Evolutionary conservation across 2,888 invertebrate genomes (phyloP).

Genomic region (Phyto melanocephala): DNA sequence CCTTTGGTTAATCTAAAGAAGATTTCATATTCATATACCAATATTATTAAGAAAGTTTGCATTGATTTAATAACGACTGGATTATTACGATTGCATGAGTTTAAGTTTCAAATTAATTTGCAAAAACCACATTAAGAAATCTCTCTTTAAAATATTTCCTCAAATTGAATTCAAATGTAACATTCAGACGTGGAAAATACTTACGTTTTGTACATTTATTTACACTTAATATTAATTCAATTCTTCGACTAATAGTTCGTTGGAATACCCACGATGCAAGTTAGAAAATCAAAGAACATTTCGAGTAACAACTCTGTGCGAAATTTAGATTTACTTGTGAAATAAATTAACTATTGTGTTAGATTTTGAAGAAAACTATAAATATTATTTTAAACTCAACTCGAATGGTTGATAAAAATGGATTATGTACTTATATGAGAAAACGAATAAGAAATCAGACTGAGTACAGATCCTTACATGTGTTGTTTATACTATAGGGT

Average conservation of each 20-base stretch:
- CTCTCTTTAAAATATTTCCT: too few species aligned
- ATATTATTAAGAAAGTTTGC: too few species aligned
- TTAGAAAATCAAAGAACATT: not conserved
- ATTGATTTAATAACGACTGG: too few species aligned
- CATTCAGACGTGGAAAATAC: too few species aligned
- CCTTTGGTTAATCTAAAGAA: too few species aligned
- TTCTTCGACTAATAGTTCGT: not conserved
- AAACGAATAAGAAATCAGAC: not conserved
- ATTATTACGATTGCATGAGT: too few species aligned
- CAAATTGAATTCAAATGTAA: too few species aligned
- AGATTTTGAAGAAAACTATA: not conserved
- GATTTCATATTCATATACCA: too few species aligned
- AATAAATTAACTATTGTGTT: slow-evolving; percentile 25
- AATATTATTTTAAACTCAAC: not conserved
- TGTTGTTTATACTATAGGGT: not conserved
- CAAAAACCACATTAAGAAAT: too few species aligned
- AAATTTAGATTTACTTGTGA: slow-evolving; percentile 33
- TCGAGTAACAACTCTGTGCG: slow-evolving; percentile 17
- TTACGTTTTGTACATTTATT: too few species aligned
- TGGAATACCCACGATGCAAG: not conserved
- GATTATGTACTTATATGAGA: not conserved
- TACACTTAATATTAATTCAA: too few species aligned
- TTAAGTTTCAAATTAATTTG: too few species aligned
- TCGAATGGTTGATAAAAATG: not conserved
- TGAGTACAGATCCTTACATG: slow-evolving; percentile 30